These are phyloP conservation scores for Azorinus chamasolen DNA, from an alignment of 2,888 invertebrate genomes.

Conservation along the genomic window DNA sequence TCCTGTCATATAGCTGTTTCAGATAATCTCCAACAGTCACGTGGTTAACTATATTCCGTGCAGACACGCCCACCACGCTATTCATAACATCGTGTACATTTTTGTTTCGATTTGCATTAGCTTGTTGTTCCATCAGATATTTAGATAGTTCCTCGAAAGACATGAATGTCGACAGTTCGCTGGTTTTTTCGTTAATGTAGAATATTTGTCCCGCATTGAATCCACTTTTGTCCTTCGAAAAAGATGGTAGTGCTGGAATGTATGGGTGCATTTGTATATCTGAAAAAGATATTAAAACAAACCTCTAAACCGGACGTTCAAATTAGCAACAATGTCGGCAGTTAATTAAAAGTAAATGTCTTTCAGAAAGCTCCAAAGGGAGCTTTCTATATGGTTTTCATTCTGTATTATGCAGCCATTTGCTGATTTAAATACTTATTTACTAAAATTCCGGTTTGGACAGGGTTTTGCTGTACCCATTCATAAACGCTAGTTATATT, in stretches of 20 bases:
- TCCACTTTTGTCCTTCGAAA: no score
- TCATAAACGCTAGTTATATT: no score
- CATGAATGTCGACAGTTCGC: constrained; percentile 13
- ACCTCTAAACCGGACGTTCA: not conserved
- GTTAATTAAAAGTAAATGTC: not conserved
- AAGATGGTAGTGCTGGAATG: no score
- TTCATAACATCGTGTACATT: constrained; percentile 30
- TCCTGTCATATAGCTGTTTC: constrained; percentile 76
- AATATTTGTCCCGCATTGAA: constrained; percentile 4
- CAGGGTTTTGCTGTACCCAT: no score
- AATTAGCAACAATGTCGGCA: not conserved
- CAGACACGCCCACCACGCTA: constrained; percentile 60
- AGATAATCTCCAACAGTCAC: constrained; percentile 70
- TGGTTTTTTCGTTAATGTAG: constrained; percentile 23
- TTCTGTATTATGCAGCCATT: no score
- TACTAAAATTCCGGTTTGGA: no score
- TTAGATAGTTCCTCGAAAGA: constrained; percentile 49
- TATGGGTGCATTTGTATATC: no score
- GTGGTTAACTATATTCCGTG: constrained; percentile 68
- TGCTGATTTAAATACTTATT: no score
- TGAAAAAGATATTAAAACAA: not conserved
- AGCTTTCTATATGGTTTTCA: no score
- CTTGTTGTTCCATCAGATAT: constrained; percentile 29
- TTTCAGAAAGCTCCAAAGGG: no score
- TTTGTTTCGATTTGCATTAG: not conserved